Percentiles rank a stretch among this genome's conserved stretches.
Conservation (phyloP, 2,888 invertebrate genomes). For the Lithophane leautieri region DNA sequence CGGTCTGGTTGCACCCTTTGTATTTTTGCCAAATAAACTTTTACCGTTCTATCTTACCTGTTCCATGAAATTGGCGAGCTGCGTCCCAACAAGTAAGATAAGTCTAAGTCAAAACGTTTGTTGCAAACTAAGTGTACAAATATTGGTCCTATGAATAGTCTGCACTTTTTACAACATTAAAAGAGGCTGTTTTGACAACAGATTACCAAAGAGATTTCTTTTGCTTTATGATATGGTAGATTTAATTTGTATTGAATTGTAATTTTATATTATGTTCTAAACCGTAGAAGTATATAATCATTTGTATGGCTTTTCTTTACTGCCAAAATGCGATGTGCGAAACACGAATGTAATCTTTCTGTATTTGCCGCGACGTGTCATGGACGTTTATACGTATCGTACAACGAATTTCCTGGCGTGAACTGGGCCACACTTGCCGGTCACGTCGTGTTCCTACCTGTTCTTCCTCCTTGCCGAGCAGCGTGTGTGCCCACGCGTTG, state of each 20-base stretch:
- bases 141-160: background rate
- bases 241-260: background rate
- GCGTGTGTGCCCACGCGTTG: background rate
- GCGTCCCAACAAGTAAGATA: slow-evolving; percentile 18
- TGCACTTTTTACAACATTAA: background rate
- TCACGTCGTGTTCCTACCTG: background rate
- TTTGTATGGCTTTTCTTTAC: background rate
- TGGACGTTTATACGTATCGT: background rate
- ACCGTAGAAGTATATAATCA: background rate
- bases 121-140: background rate
- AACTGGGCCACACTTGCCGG: background rate
- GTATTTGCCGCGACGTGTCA: background rate
- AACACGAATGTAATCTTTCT: background rate
- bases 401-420: background rate
- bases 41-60: background rate
- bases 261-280: background rate
- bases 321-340: background rate
- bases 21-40: background rate
- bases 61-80: background rate
- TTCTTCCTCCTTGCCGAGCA: background rate
- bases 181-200: background rate
- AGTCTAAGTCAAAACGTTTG: background rate
- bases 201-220: background rate
- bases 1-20: background rate
- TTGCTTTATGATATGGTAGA: background rate